Percentiles rank a stretch among this genome's conserved stretches.
Evolutionary conservation across 2,797 vertebrate species (phyloP).

Genomic region (Lagodon rhomboides): DNA sequence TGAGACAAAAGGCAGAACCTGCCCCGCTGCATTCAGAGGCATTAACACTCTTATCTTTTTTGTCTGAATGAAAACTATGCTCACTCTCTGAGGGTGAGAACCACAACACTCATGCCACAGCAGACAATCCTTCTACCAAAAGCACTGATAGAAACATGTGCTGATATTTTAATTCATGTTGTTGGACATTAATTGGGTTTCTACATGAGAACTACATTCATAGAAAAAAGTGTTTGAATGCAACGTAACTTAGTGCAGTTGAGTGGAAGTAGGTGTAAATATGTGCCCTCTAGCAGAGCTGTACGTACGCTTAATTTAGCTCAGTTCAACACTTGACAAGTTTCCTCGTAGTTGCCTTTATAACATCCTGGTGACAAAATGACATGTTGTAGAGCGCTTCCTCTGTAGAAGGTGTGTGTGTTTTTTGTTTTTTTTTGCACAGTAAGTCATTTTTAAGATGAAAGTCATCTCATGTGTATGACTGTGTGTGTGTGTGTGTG

Average conservation of each 20-base stretch:
- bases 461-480: slow-evolving; percentile 34
- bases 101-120: slow-evolving; percentile 23
- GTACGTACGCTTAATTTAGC: neutral
- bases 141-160: neutral
- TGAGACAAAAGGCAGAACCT: slow-evolving; percentile 76
- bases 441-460: slow-evolving; percentile 36
- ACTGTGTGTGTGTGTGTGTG: slow-evolving; percentile 21
- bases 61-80: slow-evolving; percentile 59
- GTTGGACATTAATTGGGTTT: neutral
- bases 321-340: slow-evolving; percentile 7
- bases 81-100: slow-evolving; percentile 39
- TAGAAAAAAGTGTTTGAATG: neutral
- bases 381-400: slow-evolving; percentile 40
- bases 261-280: neutral
- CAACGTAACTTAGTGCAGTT: neutral
- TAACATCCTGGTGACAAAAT: slow-evolving; percentile 35
- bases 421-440: slow-evolving; percentile 16
- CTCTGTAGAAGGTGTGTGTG: neutral
- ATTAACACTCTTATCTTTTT: slow-evolving; percentile 62
- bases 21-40: slow-evolving; percentile 81
- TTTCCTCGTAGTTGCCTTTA: slow-evolving; percentile 7
- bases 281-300: neutral
- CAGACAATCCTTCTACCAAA: slow-evolving; percentile 6
- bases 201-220: too few species aligned
- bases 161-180: neutral